Base-by-base conservation (phyloP, 2,113 vertebrate species). In the Lepisosteus osseus region DNA sequence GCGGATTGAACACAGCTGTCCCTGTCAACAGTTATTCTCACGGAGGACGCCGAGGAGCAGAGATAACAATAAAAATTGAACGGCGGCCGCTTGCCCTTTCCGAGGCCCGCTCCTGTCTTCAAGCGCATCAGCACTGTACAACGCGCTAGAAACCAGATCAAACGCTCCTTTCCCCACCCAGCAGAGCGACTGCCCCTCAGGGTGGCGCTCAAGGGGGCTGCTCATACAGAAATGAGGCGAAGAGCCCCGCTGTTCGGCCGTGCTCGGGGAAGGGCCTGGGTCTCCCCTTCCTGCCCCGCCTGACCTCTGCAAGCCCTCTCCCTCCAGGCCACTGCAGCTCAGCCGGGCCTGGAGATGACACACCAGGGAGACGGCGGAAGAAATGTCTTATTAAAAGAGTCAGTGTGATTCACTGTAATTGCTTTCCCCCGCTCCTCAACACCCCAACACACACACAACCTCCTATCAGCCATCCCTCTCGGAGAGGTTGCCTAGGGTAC, bases 341-440 rank as follows among this genome's bases (percentile, higher is more conserved):
- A 67, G 45, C 74, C 74, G 55, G 41, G 13, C 56, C 74, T 79
- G 79, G 29, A 29, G 29, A 80, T 72, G 78, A 76, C 65, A 74
- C 74, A 78, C 77, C 54, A 61, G 74, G 78, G 77, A 82, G 51
- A 73, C 72, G 72, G 71, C 7, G 41, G 68, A 51, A 68, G 75
- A 77, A 74, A 77, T 66, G 72, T 76, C 83, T 78, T 78, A 82
- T 68, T 65, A 79, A 85, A 78, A 70, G 68, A 77, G 79, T 78
- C 79, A 82, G 82, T 80, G 81, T 67, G 62, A 74, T 77, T 72
- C 72, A 78, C 75, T 78, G 76, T 83, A 79, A 85, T 83, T 79
- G 79, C 80, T 81, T 78, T 72, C 73, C 63, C 45, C 62, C 69
- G 44, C 55, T 67, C 67, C 15, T 55, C 63, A 64, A 15, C 29